Base-by-base conservation (phyloP, 2,888 invertebrate genomes). In the Pherbina coryleti region DNA sequence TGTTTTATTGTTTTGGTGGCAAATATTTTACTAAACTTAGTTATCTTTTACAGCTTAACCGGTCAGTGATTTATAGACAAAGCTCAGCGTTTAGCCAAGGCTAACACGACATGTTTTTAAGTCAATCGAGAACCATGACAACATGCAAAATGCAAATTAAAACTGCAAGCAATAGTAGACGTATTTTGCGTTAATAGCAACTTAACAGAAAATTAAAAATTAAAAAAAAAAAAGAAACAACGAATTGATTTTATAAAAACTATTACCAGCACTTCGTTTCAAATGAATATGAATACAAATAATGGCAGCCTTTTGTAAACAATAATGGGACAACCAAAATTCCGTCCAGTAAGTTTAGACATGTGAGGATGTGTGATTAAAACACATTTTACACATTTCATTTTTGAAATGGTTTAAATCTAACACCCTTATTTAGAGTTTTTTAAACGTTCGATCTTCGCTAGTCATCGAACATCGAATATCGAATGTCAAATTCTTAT, bases 131-230 rank as follows among this genome's bases (percentile, higher is more conserved):
- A 72, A 60, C 57, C 60, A 72, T 72, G 44, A 57, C 57, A 60
- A 22, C 72, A 72, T 55, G 57, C 72, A 60, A 72, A 31, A 57
- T 71, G 55, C 71, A 72, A 34, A 60, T 34, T 5, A 72, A 57
- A 34, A 60, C 19, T 60, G 60, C 60, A 67, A 14, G 5, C 14
- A 5, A 49, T 25, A 67, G 44, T 9, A 60, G 28, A 60, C n/a
- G n/a, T n/a, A 25, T 17, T 14, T 14, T 25, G 14, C 25, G 19
- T 25, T 14, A 34, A 22, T 3, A 60, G 60, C 25, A 34, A n/a
- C n/a, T n/a, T n/a, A 70, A 70, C 11, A 4, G 28, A 70, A 70
- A 28, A 70, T 8, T 19, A 44, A 22, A 17, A 49, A 49, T 14
- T 67, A n/a, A 22, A 49, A 7, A 25, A 8, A 67, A 67, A 49